Evolutionary conservation across 2,113 vertebrate genomes (phyloP).

Genomic region (Furnarius figulus): DNA sequence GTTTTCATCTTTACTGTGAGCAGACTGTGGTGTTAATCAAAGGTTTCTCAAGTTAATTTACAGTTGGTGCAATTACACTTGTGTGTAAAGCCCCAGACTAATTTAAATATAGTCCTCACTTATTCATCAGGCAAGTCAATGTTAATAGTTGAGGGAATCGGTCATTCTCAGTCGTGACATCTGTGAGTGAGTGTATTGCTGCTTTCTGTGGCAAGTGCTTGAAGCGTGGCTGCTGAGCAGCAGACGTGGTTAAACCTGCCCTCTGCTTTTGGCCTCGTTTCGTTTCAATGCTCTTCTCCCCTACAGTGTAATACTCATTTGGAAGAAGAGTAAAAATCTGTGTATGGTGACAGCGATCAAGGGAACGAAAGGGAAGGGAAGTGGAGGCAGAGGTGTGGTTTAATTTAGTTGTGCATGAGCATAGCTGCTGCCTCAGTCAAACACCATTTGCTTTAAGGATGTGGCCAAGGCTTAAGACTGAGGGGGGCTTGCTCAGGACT

Average conservation of each 20-base stretch:
- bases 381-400: background rate
- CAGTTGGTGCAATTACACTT: constrained; percentile 1
- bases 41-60: constrained; percentile 43
- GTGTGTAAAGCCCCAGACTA: background rate
- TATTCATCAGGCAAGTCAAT: background rate
- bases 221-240: background rate
- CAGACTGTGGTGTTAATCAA: constrained; percentile 33
- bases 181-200: background rate
- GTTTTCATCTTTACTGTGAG: constrained; percentile 12
- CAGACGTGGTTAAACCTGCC: constrained; percentile 5
- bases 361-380: background rate
- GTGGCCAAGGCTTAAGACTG: background rate
- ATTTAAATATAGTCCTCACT: background rate
- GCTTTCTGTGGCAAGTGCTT: background rate
- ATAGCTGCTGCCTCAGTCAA: background rate
- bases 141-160: constrained; percentile 19
- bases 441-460: background rate
- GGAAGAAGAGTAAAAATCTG: background rate
- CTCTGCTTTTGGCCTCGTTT: constrained; percentile 30
- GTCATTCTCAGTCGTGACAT: background rate
- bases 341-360: constrained; percentile 6
- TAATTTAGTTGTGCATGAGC: background rate
- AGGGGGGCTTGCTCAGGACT: background rate
- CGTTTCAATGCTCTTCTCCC: background rate
- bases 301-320: background rate